These are phyloP conservation scores for Ctenomys sociabilis DNA, from an alignment of 2,113 vertebrate genomes.

Conservation along the genomic window DNA sequence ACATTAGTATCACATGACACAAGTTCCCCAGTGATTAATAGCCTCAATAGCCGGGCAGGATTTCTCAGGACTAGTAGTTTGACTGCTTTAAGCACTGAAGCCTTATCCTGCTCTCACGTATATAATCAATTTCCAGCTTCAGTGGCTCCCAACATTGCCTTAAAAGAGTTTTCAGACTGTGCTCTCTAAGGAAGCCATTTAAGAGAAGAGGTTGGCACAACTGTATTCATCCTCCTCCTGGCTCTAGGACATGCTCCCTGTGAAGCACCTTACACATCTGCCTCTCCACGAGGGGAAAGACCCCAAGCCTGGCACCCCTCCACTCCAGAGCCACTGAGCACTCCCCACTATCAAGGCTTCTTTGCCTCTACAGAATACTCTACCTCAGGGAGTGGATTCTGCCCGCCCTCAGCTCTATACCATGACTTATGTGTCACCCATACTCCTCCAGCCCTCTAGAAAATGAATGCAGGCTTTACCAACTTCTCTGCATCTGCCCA, in stretches of 20 bases:
- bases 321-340: background rate
- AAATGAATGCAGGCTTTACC: background rate
- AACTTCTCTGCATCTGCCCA: background rate
- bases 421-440: fast-evolving
- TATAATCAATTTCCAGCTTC: too few relatives aligned
- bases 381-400: background rate
- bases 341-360: background rate
- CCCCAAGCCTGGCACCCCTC: background rate
- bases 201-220: background rate
- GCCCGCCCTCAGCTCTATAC: background rate
- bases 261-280: background rate
- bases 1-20: too few relatives aligned
- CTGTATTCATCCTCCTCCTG: too few relatives aligned
- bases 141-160: background rate
- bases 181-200: background rate
- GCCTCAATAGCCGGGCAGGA: too few relatives aligned
- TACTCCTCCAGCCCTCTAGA: background rate
- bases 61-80: too few relatives aligned
- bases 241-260: background rate
- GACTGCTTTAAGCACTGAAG: too few relatives aligned
- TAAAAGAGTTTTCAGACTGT: background rate
- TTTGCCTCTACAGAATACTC: background rate
- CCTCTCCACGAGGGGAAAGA: background rate
- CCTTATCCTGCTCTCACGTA: too few relatives aligned
- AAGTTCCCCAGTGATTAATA: too few relatives aligned